Evolutionary conservation across 2,797 vertebrate species (phyloP).

Genomic region (Urosaurus nigricauda): DNA sequence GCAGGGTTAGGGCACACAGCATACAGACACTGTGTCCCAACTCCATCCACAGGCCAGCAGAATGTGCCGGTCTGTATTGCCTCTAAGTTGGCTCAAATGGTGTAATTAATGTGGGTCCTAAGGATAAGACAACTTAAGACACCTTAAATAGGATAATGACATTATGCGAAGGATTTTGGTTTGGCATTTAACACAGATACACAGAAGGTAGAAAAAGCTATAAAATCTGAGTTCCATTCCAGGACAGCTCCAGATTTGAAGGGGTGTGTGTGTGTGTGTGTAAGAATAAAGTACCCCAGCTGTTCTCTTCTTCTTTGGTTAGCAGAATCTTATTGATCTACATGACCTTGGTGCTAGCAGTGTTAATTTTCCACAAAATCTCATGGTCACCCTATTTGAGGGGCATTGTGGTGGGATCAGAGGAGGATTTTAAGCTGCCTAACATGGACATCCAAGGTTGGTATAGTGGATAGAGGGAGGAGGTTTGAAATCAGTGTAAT

Average conservation of each 20-base stretch:
- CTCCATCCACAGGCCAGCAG: too few relatives aligned
- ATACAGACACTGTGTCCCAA: too few relatives aligned
- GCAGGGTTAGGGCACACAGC: too few relatives aligned
- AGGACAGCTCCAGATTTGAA: not conserved
- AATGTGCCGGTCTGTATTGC: too few relatives aligned
- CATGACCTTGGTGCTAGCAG: too few relatives aligned
- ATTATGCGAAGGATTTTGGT: not conserved
- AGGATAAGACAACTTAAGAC: too few relatives aligned
- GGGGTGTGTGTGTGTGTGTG: too few relatives aligned
- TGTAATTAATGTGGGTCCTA: too few relatives aligned
- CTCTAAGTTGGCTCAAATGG: too few relatives aligned
- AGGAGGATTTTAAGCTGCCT: not conserved
- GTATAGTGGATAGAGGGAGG: not conserved
- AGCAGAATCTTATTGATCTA: not conserved
- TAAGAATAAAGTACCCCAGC: not conserved
- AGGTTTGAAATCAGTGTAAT: not conserved
- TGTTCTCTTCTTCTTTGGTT: not conserved
- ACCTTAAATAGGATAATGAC: too few relatives aligned
- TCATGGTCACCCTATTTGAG: not conserved
- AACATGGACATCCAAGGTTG: not conserved
- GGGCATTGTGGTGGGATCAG: not conserved
- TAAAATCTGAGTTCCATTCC: not conserved
- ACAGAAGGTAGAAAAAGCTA: not conserved
- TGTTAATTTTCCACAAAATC: too few relatives aligned
- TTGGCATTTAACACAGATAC: not conserved